These are phyloP conservation scores for Pelecanoides urinatrix DNA, from an alignment of 2,113 vertebrate species.

Conservation along the genomic window DNA sequence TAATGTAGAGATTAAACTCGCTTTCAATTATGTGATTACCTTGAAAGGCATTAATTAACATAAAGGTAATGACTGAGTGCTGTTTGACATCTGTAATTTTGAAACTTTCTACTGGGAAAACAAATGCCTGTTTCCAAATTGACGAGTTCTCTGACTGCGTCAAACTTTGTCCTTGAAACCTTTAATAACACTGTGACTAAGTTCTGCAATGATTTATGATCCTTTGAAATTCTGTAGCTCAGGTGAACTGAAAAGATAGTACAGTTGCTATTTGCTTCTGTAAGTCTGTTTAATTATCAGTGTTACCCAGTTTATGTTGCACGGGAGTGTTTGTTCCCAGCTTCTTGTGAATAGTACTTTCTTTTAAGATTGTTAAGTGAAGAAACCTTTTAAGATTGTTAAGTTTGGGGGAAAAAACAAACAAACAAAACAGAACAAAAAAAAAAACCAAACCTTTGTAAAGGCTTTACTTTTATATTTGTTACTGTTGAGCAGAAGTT, in stretches of 20 bases:
- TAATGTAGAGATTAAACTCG: neutral
- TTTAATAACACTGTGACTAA: neutral
- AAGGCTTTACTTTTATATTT: neutral
- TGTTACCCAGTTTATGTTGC: neutral
- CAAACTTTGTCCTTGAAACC: constrained; percentile 1
- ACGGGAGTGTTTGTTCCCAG: neutral
- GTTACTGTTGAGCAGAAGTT: neutral
- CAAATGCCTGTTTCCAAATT: neutral
- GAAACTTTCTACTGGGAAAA: neutral
- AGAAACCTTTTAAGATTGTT: neutral
- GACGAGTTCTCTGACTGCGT: neutral
- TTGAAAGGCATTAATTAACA: constrained; percentile 27
- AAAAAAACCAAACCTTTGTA: neutral
- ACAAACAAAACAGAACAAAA: neutral
- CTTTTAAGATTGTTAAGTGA: neutral
- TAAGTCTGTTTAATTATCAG: neutral
- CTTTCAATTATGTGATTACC: neutral
- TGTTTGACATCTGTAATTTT: neutral
- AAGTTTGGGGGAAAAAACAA: neutral
- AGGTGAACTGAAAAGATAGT: neutral
- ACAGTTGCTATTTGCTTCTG: neutral
- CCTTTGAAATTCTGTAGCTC: neutral
- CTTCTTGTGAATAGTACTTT: neutral
- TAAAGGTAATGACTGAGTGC: neutral
- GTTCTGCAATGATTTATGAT: neutral